Base-by-base conservation (phyloP, 2,888 invertebrate genomes). In the Drosophila ustulata region DNA sequence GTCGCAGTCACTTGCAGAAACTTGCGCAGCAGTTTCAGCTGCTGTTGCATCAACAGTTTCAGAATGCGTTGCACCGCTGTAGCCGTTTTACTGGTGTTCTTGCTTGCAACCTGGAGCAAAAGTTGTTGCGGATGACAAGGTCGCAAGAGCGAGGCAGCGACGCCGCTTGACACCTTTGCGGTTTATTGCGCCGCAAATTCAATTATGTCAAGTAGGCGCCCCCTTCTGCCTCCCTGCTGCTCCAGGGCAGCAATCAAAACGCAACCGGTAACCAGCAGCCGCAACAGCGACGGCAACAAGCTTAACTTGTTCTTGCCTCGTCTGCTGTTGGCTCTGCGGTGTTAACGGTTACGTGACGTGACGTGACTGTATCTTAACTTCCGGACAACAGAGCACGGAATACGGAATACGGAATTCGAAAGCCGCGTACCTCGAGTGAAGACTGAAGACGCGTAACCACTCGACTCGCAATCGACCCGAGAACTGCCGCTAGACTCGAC, bases 1-100 rank as follows among this genome's bases (percentile, higher is more conserved):
- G 84, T 88, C 75, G 90, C 88, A 85, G 84, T 88, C 76, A 74
- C 78, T 82, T 84, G 89, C 66, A 88, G 88, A 72, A 91, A 87
- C 74, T 90, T 90, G 50, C 91, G 91, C 85, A 92, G 88, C 92
- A 92, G 71, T 83, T 92, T 92, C 69, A 91, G 89, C 89, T 92
- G 91, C 85, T 91, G 76, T 91, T 90, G 90, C 89, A 92, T 92
- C 80, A 91, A 91, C 88, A 92, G 82, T 90, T 92, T 89, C 75
- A 90, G 72, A 77, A 92, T 90, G 70, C 92, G 88, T 84, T 92
- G 91, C 91, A 91, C 90, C 79, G 90, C 89, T 90, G 92, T 90
- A 91, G 92, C 92, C 92, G 92, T 92, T 91, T 88, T 92, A 90
- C 69, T 73, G 73, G 69, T 73, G 73, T 65, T 78, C n/a, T 79